Conservation (phyloP, 2,113 vertebrate genomes). For the Tachycineta bicolor region DNA sequence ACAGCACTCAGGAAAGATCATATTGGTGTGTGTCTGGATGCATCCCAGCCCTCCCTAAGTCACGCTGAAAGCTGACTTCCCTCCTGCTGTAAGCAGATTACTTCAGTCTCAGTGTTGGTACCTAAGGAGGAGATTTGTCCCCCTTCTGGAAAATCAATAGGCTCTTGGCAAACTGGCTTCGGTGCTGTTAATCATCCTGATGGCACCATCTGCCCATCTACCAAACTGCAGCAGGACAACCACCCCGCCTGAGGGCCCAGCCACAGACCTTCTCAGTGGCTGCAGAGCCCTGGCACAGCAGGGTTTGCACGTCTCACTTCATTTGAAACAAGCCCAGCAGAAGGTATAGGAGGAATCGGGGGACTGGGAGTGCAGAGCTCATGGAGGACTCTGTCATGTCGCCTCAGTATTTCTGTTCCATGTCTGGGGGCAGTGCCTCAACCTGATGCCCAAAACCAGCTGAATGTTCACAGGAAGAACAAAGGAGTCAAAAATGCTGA, state of each 20-base stretch:
- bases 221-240: neutral
- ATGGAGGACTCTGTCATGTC: neutral
- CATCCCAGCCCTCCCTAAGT: slow-evolving; percentile 4
- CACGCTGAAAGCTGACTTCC: neutral
- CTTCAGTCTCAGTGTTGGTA: neutral
- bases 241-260: neutral
- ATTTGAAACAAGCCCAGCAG: neutral
- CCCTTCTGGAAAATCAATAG: slow-evolving; percentile 25
- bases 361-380: neutral
- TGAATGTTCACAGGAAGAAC: neutral
- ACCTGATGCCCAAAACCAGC: accelerated
- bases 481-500: neutral
- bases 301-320: neutral
- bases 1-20: neutral
- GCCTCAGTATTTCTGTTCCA: neutral
- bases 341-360: neutral
- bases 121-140: slow-evolving; percentile 31
- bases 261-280: accelerated
- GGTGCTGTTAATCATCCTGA: neutral
- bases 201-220: slow-evolving; percentile 12
- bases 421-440: neutral
- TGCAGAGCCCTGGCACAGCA: neutral
- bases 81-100: slow-evolving; percentile 3
- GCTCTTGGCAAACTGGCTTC: neutral
- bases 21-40: neutral